Percentiles rank a stretch among this genome's conserved stretches.
phyloP scores from a whole-genome alignment of 2,113 vertebrate genomes.

The Psammodynastes pulverulentus region DNA sequence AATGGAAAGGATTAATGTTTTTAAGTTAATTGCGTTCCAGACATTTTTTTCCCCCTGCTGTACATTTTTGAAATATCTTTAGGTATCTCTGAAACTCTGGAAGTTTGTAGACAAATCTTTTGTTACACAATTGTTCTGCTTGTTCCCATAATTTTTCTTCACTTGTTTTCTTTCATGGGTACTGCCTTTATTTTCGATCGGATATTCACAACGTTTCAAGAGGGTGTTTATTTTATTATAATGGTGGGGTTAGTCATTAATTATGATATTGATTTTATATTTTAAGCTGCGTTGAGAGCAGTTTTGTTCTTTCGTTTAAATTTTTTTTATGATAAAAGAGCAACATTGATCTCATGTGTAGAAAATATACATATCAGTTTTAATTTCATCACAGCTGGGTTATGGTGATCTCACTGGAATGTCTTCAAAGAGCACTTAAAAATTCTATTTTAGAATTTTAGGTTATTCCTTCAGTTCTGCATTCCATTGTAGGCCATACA shows the following conservation, averaged over 20 bases:
- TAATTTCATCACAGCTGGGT: background rate
- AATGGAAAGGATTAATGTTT: constrained; percentile 51
- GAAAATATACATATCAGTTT: background rate
- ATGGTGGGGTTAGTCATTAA: background rate
- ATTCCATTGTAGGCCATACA: background rate
- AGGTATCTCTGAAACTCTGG: constrained; percentile 46
- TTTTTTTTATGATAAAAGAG: background rate
- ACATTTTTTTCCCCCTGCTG: constrained; percentile 32
- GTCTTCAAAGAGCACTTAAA: background rate
- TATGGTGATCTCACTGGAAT: background rate
- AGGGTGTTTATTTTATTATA: background rate
- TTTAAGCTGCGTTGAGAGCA: background rate
- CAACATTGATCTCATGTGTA: background rate
- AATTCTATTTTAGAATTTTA: background rate
- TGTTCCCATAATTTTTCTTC: background rate
- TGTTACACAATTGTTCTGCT: background rate
- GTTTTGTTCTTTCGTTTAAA: background rate
- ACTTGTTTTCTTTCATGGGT: background rate
- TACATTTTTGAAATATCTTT: constrained; percentile 50
- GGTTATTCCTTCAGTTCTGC: background rate
- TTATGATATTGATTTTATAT: background rate
- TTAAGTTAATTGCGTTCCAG: constrained; percentile 47
- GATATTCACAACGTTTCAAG: background rate
- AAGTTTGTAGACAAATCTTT: background rate
- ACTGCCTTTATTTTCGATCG: background rate